Evolutionary conservation across 2,888 invertebrate genomes (phyloP).

Genomic region (Eremobia ochroleuca): DNA sequence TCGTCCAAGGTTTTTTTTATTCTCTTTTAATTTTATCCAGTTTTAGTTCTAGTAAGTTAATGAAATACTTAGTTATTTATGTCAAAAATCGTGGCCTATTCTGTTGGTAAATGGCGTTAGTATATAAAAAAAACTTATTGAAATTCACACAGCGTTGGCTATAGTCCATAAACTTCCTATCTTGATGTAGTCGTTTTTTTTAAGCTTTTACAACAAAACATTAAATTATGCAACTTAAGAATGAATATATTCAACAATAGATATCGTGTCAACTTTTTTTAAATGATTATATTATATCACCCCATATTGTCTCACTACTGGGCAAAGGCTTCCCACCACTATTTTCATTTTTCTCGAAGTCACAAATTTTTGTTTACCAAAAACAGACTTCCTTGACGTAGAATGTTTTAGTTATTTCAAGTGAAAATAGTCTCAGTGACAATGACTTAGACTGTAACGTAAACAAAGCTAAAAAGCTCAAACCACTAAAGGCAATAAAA

Average conservation of each 20-base stretch:
- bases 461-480: conserved; percentile 22
- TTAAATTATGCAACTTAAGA: background rate
- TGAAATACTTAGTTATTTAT: background rate
- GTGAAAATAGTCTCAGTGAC: background rate
- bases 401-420: background rate
- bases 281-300: background rate
- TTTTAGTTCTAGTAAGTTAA: background rate
- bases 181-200: background rate
- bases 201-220: background rate
- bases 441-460: background rate
- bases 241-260: background rate
- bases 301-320: background rate
- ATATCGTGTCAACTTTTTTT: background rate
- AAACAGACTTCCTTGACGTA: background rate
- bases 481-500: conserved; percentile 70
- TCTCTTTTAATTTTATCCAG: background rate
- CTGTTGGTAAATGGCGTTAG: background rate
- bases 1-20: background rate
- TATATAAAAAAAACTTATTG: background rate
- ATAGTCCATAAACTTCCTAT: background rate
- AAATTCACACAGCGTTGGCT: background rate
- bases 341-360: background rate
- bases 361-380: background rate
- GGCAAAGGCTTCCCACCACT: background rate
- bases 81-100: too few relatives aligned